phyloP scores from a whole-genome alignment of 2,797 vertebrate species.

The Enteromius anoplus region DNA sequence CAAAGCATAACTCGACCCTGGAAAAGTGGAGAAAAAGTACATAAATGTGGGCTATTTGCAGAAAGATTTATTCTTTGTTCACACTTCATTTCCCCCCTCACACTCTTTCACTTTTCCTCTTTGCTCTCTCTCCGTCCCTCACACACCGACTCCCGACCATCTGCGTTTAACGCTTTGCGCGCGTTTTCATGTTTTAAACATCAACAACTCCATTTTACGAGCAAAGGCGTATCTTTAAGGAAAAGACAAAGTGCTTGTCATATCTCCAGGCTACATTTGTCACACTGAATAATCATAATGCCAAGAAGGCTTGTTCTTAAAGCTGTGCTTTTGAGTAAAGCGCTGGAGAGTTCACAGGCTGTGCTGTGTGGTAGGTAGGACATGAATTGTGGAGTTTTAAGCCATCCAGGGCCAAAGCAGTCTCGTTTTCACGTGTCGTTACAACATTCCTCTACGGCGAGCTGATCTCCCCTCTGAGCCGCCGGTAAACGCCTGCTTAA shows the following conservation, averaged over 20 bases:
- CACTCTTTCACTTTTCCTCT: background rate
- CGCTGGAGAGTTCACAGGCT: constrained; percentile 62
- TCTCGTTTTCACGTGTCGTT: constrained; percentile 30
- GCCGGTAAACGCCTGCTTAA: constrained; percentile 76
- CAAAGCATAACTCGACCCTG: constrained; percentile 18
- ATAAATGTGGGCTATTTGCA: constrained; percentile 39
- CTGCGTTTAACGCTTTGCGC: background rate
- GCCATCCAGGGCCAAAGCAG: constrained; percentile 15
- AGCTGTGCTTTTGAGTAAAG: constrained; percentile 69
- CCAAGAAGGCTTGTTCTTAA: constrained; percentile 70
- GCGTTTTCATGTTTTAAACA: background rate
- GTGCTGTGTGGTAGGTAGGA: constrained; percentile 72
- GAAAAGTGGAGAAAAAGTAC: constrained; percentile 33
- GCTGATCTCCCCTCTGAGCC: constrained; percentile 59
- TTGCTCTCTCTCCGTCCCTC: constrained; percentile 63
- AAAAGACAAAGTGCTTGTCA: constrained; percentile 45
- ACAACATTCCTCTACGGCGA: constrained; percentile 64
- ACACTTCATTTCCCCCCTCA: constrained; percentile 47
- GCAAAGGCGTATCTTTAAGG: constrained; percentile 4
- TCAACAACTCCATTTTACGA: background rate
- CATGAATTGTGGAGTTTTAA: constrained; percentile 39
- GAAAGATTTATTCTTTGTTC: constrained; percentile 48
- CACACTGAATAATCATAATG: constrained; percentile 68
- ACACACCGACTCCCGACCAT: constrained; percentile 46
- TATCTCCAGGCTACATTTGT: constrained; percentile 63